Evolutionary conservation across 1,140 invertebrate species (phyloP), one percentile per base, ranked within the genome.

Genomic region (Lucilia sericata): DNA sequence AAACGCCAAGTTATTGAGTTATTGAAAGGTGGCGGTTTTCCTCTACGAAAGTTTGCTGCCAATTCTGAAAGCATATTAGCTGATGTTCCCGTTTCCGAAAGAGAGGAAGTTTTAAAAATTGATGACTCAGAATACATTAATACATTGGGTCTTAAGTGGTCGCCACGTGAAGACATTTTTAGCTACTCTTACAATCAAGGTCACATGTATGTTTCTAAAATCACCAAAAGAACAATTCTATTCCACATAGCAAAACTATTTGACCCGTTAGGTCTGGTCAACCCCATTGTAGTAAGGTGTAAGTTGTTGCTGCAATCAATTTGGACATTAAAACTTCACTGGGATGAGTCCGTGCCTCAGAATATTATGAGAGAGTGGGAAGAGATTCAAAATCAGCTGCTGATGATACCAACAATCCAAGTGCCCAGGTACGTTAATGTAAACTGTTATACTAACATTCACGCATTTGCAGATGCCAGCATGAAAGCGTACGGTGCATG

Each of bases 1-100:
- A 55, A 84, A 49, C 83, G 85, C 5, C 84, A 91, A 81, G 84
- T 90, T 1, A 85, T 84, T 5, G 7, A 74, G 0, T 12, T 88
- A n/a, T 65, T 88, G 21, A 30, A 83, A 14, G 60, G 65, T 2
- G 87, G 75, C 5, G 85, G 42, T 86, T 87, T 70, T 82, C 86
- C 3, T 83, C 91, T 87, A 89, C 81, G 83, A 90, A 75, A 75
- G 12, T 75, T 75, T 21, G 74, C 13, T 2, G 0, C 74, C 12
- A 75, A 74, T 21, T 25, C 8, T 30, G 70, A 74, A 30, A 7
- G 9, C 3, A 36, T 75, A 14, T 75, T 75, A 36, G 2, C 2
- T 34, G 74, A 75, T n/a, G 34, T 75, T 0, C 25, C 25, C 9
- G 0, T 1, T 14, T 30, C 9, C 2, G 25, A 82, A n/a, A n/a